These are phyloP conservation scores for Myotis findleyi DNA, from an alignment of 2,797 vertebrate species.

Conservation along the genomic window DNA sequence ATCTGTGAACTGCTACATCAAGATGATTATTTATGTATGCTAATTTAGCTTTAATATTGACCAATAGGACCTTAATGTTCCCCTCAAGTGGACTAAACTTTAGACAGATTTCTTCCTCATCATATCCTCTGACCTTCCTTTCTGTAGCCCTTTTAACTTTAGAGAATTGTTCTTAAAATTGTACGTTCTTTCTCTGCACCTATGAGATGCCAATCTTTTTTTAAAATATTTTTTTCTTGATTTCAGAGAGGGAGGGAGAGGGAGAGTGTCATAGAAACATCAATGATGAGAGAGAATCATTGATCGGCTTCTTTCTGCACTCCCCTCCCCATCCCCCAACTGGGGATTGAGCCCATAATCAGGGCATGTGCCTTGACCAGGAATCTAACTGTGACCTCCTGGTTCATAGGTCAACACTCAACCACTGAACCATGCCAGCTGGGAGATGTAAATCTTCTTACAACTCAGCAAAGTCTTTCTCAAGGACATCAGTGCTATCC, in stretches of 20 bases:
- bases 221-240: too few relatives aligned
- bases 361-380: too few relatives aligned
- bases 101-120: not conserved
- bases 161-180: not conserved
- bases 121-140: not conserved
- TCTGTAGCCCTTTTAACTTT: not conserved
- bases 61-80: not conserved
- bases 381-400: too few relatives aligned
- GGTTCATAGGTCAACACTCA: too few relatives aligned
- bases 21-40: not conserved
- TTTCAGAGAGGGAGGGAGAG: too few relatives aligned
- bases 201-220: not conserved
- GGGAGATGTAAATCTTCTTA: not conserved
- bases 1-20: not conserved
- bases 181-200: not conserved
- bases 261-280: too few relatives aligned
- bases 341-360: too few relatives aligned
- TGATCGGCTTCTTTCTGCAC: too few relatives aligned
- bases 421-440: too few relatives aligned
- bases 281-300: too few relatives aligned
- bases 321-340: fast-evolving
- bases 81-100: not conserved
- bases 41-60: not conserved
- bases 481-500: not conserved
- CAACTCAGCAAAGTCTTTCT: not conserved